Base-by-base conservation (phyloP, 2,113 vertebrate species). In the Acanthisitta chloris region DNA sequence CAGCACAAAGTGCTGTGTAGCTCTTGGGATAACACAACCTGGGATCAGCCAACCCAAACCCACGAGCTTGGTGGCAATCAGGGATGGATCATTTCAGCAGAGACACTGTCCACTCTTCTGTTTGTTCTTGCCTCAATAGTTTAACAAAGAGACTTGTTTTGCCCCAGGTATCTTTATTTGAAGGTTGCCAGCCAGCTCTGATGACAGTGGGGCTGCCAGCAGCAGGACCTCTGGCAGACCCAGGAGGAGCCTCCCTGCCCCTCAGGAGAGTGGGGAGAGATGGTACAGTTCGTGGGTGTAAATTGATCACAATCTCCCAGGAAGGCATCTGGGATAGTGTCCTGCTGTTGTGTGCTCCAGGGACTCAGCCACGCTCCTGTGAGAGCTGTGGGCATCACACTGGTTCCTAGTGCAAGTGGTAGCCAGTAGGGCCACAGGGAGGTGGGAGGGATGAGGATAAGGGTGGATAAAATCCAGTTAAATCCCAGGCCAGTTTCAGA, bases 341-440 rank as follows among this genome's bases (percentile, higher is more conserved):
- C 59, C 74, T 26, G 80, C 54, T 5, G 17, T 12, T 16, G 33
- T 59, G n/a, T 49, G 38, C 81, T 26, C 49, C 67, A 8, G 61
- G 10, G 0, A 65, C 61, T 91, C 80, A 36, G 16, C 45, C 13
- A 4, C 4, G 1, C 46, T 62, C 48, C 49, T 6, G 24, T 9
- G 67, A 36, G 45, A 54, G 2, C 76, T 17, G 16, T 4, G 25
- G 79, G 45, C 42, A 69, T 9, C 5, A 0, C 4, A 5, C 49
- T 10, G 59, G 19, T 59, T 54, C 25, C 34, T 5, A 4, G n/a
- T 2, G 52, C 65, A 5, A 5, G 59, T 25, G 28, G 33, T 34
- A 52, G 38, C 16, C 21, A 0, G 17, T 0, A 34, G 8, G 14
- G 33, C 29, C 8, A 0, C 5, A 59, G 15, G 17, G 28, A 74